phyloP scores from a whole-genome alignment of 2,888 invertebrate species.

The Scaptodrosophila latifasciaeformis region DNA sequence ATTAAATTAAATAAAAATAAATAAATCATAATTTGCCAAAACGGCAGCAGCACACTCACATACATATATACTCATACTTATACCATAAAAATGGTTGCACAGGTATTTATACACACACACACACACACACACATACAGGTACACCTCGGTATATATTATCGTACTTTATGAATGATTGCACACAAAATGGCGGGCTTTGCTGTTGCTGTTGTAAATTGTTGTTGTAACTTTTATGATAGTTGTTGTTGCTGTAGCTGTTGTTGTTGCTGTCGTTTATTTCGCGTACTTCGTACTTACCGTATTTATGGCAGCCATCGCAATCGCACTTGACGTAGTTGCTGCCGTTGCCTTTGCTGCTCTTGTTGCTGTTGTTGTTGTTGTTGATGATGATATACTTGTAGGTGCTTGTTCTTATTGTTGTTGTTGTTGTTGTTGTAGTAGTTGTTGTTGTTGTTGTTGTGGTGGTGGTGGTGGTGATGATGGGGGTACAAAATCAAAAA shows the following conservation, averaged over 20 bases:
- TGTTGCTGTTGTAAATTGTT: conserved; percentile 11
- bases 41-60: no score
- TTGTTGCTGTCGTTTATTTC: conserved; percentile 20
- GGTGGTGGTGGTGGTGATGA: conserved; percentile 63
- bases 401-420: conserved; percentile 46
- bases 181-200: conserved; percentile 8
- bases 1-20: conserved; percentile 34
- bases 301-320: conserved; percentile 73
- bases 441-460: conserved; percentile 47
- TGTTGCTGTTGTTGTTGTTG: conserved; percentile 43
- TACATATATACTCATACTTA: no score
- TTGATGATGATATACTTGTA: conserved; percentile 33
- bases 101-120: conserved; percentile 1
- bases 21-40: conserved; percentile 25
- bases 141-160: conserved; percentile 24
- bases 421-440: conserved; percentile 26
- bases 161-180: conserved; percentile 44
- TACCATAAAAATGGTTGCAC: no score
- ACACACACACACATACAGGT: not conserved
- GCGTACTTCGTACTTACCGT: conserved; percentile 70
- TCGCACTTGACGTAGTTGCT: conserved; percentile 58
- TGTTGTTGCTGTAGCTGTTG: conserved; percentile 18
- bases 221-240: conserved; percentile 15
- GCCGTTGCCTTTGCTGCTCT: conserved; percentile 46
- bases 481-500: conserved; percentile 73